Evolutionary conservation across 2,888 invertebrate genomes (phyloP), one percentile per base, ranked within the genome.

Genomic region (Ectemnius cavifrons): DNA sequence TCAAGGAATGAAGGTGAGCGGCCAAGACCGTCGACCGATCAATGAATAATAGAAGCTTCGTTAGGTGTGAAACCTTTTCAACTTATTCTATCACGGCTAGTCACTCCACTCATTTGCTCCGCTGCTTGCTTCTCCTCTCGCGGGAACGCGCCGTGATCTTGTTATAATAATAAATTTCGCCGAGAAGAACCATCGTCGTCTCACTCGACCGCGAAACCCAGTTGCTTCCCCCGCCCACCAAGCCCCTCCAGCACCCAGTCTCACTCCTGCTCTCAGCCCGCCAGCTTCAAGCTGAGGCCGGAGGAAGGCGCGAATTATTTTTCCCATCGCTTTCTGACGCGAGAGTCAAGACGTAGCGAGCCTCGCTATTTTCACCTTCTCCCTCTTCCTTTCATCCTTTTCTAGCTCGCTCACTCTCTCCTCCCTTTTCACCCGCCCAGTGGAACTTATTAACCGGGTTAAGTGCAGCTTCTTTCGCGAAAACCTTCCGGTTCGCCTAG

Each of bases 381-480:
- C 52, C n/a, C 37, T 37, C 37, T 6, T 37, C 11, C 37, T 37
- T 37, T 37, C 23, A 23, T 23, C 23, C 23, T 37, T 37, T 37
- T 37, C 37, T 11, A 37, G 11, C 37, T 37, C 37, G 37, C 11
- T 37, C 37, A 8, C 37, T 37, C 37, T 37, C 37, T 37, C 37
- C 37, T 37, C 37, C 11, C 37, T 37, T 11, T 8, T 6, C 37
- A 11, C 27, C 63, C 57, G 14, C 64, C 67, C 49, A 64, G 63
- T 63, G 66, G 78, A 78, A 69, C 74, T 78, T 66, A 71, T 78
- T 71, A 78, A 78, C 77, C 62, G 64, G 76, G 77, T 78, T 74
- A 73, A 78, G 77, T 71, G 71, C 71, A 64, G 52, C 52, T 52
- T 67, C 71, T 74, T 78, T 77, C 74, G 61, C 63, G 67, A 74